Base-by-base conservation (phyloP, 2,797 vertebrate genomes). In the Anabas testudineus region DNA sequence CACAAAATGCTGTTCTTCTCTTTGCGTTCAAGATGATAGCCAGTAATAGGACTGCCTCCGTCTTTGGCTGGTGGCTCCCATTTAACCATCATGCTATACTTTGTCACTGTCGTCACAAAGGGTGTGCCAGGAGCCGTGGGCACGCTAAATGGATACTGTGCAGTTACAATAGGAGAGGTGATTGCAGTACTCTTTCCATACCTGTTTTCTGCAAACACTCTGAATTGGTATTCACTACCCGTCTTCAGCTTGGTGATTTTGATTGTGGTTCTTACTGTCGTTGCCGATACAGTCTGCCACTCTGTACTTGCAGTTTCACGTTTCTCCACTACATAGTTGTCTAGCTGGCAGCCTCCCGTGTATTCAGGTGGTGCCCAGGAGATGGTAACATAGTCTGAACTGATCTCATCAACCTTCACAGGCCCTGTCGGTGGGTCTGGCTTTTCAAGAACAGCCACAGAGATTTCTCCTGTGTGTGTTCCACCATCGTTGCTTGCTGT, bases 1-100 rank as follows among this genome's bases (percentile, higher is more conserved):
- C 97, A 98, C 80, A 98, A 93, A 90, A 98, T 97, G 79, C 96
- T 98, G 82, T 97, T 98, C 85, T 95, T 97, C 87, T 98, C 97
- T 90, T 98, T 98, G 67, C 96, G 95, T 88, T 98, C 97, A 69
- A 98, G 91, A 79, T 98, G 95, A 86, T 97, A 98, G 42, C 97
- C 97, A 62, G 84, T 90, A 85, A 98, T 70, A 74, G 92, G 95
- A 79, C 96, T 97, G 71, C 97, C 97, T 77, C 97, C 97, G 22
- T 98, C 95, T 82, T 93, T 95, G 78, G 94, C 89, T 55, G 97
- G 96, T 76, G 95, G 94, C 63, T 96, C 87, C 97, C 97, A 98
- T 74, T 97, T 93, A 45, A 98, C 92, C 0, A 96, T 86, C 96
- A 98, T 98, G 80, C 95, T 94, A 71, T 97, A 95, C 85, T 96